Percentiles rank a stretch among this genome's conserved stretches.
Conservation (phyloP, 2,113 vertebrate genomes). For the Benitochromis conjunctus region DNA sequence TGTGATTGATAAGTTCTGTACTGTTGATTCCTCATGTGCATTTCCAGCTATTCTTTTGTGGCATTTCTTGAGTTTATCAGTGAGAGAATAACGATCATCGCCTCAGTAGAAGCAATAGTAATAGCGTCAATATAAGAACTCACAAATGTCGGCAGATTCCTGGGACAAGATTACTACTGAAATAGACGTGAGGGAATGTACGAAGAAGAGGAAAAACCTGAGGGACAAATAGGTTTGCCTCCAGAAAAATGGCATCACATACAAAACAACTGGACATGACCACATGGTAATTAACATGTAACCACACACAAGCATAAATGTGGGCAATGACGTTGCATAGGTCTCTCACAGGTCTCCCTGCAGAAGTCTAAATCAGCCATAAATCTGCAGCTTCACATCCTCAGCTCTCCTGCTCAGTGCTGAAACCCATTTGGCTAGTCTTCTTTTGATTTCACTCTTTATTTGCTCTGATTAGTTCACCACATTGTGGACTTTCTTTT, state of each 20-base stretch:
- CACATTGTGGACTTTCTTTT: not conserved
- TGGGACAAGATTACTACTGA: not conserved
- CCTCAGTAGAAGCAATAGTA: not conserved
- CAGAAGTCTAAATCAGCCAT: not conserved
- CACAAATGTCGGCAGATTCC: not conserved
- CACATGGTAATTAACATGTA: not conserved
- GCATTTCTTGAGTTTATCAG: too few relatives aligned
- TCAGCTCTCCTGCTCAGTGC: not conserved
- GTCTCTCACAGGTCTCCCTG: not conserved
- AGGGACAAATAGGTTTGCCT: not conserved
- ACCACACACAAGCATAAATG: not conserved
- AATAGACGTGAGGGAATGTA: not conserved
- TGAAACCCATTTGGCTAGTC: not conserved
- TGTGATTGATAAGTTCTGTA: not conserved
- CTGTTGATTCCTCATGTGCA: not conserved
- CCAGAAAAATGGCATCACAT: not conserved
- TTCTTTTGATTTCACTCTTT: not conserved
- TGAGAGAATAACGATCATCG: too few relatives aligned
- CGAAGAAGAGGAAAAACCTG: fast-evolving
- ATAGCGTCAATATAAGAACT: not conserved
- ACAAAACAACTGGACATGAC: not conserved
- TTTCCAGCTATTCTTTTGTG: not conserved
- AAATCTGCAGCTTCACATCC: not conserved
- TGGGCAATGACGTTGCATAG: not conserved
- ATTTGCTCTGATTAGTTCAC: not conserved